phyloP scores from a whole-genome alignment of 2,888 invertebrate genomes.

The Perizoma affinitatum region DNA sequence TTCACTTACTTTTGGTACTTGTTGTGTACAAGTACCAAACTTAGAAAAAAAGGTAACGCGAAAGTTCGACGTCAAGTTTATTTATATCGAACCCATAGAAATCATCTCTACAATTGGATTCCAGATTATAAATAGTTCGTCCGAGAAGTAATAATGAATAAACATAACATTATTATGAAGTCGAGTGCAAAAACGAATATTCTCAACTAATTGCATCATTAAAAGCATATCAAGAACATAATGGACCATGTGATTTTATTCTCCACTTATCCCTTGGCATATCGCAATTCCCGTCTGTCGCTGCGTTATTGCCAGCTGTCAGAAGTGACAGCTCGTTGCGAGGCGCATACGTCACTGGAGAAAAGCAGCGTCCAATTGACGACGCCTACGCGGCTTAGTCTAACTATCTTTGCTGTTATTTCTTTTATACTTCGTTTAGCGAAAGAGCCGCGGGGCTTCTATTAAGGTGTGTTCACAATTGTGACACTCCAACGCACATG shows the following conservation, averaged over 20 bases:
- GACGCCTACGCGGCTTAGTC: slow-evolving; percentile 45
- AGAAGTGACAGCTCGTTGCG: slow-evolving; percentile 59
- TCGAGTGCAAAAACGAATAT: slow-evolving; percentile 1
- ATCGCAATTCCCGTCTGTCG: slow-evolving; percentile 54
- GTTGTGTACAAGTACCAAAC: too few species aligned
- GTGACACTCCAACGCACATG: too few species aligned
- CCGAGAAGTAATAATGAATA: neutral
- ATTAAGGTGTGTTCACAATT: neutral
- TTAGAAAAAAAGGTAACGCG: too few species aligned
- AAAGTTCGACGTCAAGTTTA: too few species aligned
- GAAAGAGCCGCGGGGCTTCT: slow-evolving; percentile 1
- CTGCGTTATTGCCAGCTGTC: slow-evolving; percentile 54
- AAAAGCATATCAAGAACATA: slow-evolving; percentile 26
- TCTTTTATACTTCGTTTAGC: slow-evolving; percentile 5
- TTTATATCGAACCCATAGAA: neutral
- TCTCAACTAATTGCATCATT: slow-evolving; percentile 28
- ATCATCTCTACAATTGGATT: neutral
- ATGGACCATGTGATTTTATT: slow-evolving; percentile 28
- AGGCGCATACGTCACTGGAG: slow-evolving; percentile 44
- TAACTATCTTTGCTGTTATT: slow-evolving; percentile 15
- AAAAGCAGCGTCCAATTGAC: slow-evolving; percentile 41
- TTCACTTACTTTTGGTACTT: too few species aligned
- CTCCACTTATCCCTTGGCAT: slow-evolving; percentile 36
- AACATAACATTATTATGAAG: slow-evolving; percentile 1
- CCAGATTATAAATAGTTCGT: neutral